A percentile compares a stretch with the other conserved stretches of the same genome.
phyloP scores from a whole-genome alignment of 30 jellyfish, hydroid and myxozoan genomes.

The Catostylus mosaicus region DNA sequence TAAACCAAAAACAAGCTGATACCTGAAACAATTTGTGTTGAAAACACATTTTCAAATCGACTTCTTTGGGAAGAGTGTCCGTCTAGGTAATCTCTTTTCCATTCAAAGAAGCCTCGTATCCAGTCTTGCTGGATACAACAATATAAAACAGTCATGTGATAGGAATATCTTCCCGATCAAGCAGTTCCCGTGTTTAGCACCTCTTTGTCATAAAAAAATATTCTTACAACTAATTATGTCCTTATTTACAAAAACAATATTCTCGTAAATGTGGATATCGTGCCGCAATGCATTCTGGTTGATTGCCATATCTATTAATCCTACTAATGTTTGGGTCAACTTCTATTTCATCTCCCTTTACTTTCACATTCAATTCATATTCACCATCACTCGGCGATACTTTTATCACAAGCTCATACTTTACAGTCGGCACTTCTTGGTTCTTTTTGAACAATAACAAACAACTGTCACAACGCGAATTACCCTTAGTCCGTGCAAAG shows the following conservation, averaged over 20 bases:
- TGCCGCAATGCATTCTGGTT: conserved; percentile 76
- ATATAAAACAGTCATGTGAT: too few species aligned
- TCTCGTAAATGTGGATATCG: conserved; percentile 62
- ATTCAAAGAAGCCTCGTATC: too few species aligned
- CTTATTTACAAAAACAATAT: conserved; percentile 65
- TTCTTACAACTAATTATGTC: too few species aligned
- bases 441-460: not conserved
- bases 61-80: too few species aligned
- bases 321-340: conserved; percentile 70
- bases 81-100: too few species aligned
- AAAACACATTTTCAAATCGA: too few species aligned
- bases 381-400: conserved; percentile 57
- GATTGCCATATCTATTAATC: conserved; percentile 64
- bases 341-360: not conserved
- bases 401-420: conserved; percentile 36
- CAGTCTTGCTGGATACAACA: too few species aligned
- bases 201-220: too few species aligned
- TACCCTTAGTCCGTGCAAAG: conserved; percentile 6
- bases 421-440: not conserved
- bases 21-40: too few species aligned
- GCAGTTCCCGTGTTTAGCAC: too few species aligned
- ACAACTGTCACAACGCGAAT: conserved; percentile 32
- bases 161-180: too few species aligned
- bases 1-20: too few species aligned
- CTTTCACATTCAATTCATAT: conserved; percentile 38